A percentile compares a stretch with the other conserved stretches of the same genome.
phyloP scores from a whole-genome alignment of 64 coral and sea anemone species.

The Actinia equina region DNA sequence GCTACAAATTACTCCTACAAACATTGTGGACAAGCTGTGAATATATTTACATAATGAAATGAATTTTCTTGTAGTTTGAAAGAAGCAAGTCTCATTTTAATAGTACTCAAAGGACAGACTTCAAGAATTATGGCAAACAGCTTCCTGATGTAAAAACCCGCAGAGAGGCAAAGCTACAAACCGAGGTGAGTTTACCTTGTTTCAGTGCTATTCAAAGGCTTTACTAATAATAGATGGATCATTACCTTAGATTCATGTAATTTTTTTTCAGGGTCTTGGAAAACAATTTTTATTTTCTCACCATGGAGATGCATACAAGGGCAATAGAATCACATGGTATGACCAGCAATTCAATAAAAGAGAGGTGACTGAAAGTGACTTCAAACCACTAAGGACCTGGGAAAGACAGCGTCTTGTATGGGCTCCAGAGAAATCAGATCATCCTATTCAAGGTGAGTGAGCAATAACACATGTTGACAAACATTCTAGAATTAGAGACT shows the following conservation, averaged over 20 bases:
- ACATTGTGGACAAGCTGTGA: background rate
- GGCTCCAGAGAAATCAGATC: slow-evolving; percentile 91
- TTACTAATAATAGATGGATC: background rate
- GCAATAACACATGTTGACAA: background rate
- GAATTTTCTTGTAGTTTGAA: slow-evolving; percentile 64
- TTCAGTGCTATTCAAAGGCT: no score
- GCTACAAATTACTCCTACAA: no score
- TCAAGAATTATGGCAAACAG: slow-evolving; percentile 92
- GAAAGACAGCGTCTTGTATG: slow-evolving; percentile 82
- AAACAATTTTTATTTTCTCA: slow-evolving; percentile 86
- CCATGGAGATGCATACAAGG: slow-evolving; percentile 77
- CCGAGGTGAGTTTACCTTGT: slow-evolving; percentile 48
- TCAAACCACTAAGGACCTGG: slow-evolving; percentile 82
- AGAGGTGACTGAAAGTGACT: slow-evolving; percentile 53
- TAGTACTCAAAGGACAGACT: slow-evolving; percentile 92
- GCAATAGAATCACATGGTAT: slow-evolving; percentile 91
- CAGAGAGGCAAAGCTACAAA: slow-evolving; percentile 71
- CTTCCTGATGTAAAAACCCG: slow-evolving; percentile 81
- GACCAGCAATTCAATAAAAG: slow-evolving; percentile 93
- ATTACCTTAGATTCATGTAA: background rate
- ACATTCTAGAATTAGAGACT: background rate
- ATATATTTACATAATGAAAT: background rate
- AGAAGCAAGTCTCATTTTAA: slow-evolving; percentile 48
- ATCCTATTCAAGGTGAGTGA: slow-evolving; percentile 89
- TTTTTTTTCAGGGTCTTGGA: slow-evolving; percentile 73